phyloP scores from a whole-genome alignment of 2,113 vertebrate species.

The Trochalopteron elliotii region DNA sequence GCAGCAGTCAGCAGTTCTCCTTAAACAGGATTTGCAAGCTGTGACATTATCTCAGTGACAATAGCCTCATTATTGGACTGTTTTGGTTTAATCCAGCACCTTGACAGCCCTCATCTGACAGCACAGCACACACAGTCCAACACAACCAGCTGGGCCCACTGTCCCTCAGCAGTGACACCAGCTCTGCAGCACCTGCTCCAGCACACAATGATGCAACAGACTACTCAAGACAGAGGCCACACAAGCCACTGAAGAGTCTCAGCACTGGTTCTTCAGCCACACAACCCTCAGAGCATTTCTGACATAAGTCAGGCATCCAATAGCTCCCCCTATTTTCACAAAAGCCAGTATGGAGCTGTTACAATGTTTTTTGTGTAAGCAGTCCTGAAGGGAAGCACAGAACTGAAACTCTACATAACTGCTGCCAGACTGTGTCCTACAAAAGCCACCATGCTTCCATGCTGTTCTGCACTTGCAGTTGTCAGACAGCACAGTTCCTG shows the following conservation, averaged over 20 bases:
- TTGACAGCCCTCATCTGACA: background rate
- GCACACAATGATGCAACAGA: background rate
- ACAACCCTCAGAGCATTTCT: background rate
- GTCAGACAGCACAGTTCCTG: background rate
- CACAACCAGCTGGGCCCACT: background rate
- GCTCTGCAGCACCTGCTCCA: background rate
- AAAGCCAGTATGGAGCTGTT: background rate
- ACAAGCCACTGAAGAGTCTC: background rate
- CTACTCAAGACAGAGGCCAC: background rate
- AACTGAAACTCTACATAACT: background rate
- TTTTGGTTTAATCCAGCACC: background rate
- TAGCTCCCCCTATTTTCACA: background rate
- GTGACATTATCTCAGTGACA: background rate
- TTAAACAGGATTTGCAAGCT: background rate
- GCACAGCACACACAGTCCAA: background rate
- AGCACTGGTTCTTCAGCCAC: background rate
- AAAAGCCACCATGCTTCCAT: background rate
- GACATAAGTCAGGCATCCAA: background rate
- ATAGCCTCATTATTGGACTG: background rate
- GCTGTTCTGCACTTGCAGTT: background rate
- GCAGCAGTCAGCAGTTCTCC: background rate
- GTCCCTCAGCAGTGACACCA: background rate
- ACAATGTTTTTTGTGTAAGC: background rate
- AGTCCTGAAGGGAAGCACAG: background rate
- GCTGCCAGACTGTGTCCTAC: background rate